Evolutionary conservation across 2,113 vertebrate species (phyloP).

Genomic region (Capreolus pygargus): DNA sequence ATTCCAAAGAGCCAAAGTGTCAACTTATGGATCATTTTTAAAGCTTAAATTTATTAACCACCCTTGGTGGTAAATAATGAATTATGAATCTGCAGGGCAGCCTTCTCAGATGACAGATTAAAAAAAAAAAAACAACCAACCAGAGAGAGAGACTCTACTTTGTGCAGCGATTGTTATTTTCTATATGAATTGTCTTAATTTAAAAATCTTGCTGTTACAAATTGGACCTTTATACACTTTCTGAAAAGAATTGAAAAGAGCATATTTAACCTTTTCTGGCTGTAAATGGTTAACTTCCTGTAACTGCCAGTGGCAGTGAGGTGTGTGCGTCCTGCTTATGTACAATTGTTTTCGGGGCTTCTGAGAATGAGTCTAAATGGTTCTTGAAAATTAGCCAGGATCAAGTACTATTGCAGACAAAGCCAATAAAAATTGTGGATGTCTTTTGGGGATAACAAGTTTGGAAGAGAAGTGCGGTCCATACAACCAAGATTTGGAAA

Average conservation of each 20-base stretch:
- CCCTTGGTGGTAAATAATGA: conserved; percentile 56
- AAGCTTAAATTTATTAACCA: conserved; percentile 42
- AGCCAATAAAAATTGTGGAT: conserved; percentile 71
- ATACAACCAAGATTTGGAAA: conserved; percentile 71
- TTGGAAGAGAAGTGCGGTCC: conserved; percentile 62
- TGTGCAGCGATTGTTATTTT: neutral
- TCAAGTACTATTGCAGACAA: conserved; percentile 75
- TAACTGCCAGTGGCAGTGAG: neutral
- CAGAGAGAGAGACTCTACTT: neutral
- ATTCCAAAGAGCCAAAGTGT: conserved; percentile 58
- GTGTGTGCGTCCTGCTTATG: conserved; percentile 70
- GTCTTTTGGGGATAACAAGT: conserved; percentile 56
- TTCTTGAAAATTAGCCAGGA: conserved; percentile 66
- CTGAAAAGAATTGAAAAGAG: conserved; percentile 37
- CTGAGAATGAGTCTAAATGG: conserved; percentile 73
- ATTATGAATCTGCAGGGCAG: conserved; percentile 21
- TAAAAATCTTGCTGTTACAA: conserved; percentile 34
- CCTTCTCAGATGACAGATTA: conserved; percentile 41
- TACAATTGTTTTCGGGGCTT: conserved; percentile 76
- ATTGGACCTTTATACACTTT: conserved; percentile 75
- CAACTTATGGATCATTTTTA: conserved; percentile 54
- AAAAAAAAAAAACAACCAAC: neutral
- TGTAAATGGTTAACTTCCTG: conserved; percentile 66
- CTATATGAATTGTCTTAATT: conserved; percentile 58
- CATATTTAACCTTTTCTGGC: conserved; percentile 42